Evolutionary conservation across 2,113 vertebrate species (phyloP), one percentile per base, ranked within the genome.

Genomic region (Gymnocephalus cernua): DNA sequence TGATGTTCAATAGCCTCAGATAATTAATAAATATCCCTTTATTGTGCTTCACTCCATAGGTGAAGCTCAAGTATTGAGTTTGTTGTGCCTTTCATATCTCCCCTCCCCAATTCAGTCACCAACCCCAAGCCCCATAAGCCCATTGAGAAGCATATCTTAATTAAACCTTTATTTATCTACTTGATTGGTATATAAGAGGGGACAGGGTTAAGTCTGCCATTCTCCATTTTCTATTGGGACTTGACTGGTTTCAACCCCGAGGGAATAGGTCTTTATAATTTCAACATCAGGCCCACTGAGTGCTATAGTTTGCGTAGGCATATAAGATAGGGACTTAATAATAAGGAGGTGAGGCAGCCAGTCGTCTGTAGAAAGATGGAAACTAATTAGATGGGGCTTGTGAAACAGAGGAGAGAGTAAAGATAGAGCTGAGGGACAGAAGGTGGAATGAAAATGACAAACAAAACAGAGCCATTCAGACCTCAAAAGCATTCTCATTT

Each of bases 151-250:
- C 25, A 71, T 90, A 83, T 90, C 89, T 91, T 94, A 94, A 94
- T 94, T 92, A 94, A 94, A 93, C 74, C 89, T 90, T 90, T 93
- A 93, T 93, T 93, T 92, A 89, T 93, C 82, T 92, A 92, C 84
- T 92, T 93, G 91, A 93, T 93, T 92, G 91, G 76, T 91, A 72
- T 92, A 92, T 80, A 75, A 70, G 85, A 74, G 54, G 65, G 75
- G 78, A 74, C 77, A 45, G 80, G 75, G 85, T 93, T 89, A 90
- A 79, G 83, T 80, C 89, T 75, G 50, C 27, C 38, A 83, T 85
- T 71, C 71, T 77, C 80, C 74, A 85, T 86, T 92, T 91, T 80
- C 93, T 92, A 92, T 91, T 67, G 88, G 86, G 90, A 83, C 88
- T 70, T 70, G 74, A 87, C 82, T 80, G 81, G 77, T 73, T 83